Conservation (phyloP, 2,113 vertebrate species). For the Tachycineta bicolor region DNA sequence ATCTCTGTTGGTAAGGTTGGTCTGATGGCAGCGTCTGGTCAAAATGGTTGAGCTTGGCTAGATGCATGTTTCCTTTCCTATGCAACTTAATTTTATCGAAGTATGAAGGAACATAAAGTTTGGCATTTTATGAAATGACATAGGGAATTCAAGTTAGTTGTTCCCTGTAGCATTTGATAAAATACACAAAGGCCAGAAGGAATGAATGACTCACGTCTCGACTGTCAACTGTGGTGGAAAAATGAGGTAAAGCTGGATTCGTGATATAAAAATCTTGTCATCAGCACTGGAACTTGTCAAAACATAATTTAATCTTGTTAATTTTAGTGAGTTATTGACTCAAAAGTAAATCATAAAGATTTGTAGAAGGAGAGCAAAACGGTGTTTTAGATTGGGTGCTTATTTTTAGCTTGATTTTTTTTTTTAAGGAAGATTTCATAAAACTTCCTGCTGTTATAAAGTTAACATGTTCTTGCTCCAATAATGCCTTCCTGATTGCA, state of each 20-base stretch:
- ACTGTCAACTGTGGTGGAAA: slow-evolving; percentile 36
- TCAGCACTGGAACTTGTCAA: slow-evolving; percentile 59
- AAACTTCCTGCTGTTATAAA: not conserved
- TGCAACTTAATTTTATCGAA: slow-evolving; percentile 4
- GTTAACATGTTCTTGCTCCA: not conserved
- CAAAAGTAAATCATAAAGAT: slow-evolving; percentile 57
- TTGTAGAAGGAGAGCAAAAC: slow-evolving; percentile 32
- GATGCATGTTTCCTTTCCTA: not conserved
- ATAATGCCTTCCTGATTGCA: not conserved
- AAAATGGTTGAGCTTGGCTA: not conserved
- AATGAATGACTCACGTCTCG: slow-evolving; percentile 46
- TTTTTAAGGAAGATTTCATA: not conserved
- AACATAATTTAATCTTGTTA: slow-evolving; percentile 63
- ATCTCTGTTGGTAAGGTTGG: not conserved
- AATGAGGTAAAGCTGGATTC: slow-evolving; percentile 46
- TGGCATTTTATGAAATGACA: slow-evolving; percentile 23
- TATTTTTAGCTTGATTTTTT: not conserved
- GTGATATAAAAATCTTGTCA: slow-evolving; percentile 57
- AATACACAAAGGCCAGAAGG: slow-evolving; percentile 51
- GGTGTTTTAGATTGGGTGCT: not conserved
- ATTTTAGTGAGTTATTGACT: slow-evolving; percentile 63
- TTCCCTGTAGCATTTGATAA: slow-evolving; percentile 34
- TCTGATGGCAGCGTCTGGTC: not conserved
- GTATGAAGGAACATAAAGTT: slow-evolving; percentile 6
- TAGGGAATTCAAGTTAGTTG: slow-evolving; percentile 1